These are phyloP conservation scores for Propithecus coquereli DNA, from an alignment of 2,113 vertebrate species.

Conservation along the genomic window DNA sequence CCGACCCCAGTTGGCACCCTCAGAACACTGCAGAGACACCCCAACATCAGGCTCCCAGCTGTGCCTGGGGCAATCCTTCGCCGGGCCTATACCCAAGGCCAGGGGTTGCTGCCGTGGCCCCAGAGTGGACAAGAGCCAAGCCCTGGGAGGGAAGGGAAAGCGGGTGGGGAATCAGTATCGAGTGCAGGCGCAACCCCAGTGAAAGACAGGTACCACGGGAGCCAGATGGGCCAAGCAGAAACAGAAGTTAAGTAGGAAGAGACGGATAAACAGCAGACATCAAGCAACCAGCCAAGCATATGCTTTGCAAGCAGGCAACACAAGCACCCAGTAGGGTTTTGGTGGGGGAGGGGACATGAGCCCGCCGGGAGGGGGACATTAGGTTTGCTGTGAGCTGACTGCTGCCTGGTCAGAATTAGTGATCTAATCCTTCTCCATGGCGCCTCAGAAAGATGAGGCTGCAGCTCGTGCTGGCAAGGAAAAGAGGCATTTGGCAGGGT, in stretches of 20 bases:
- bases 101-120: neutral
- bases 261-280: slow-evolving; percentile 87
- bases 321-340: slow-evolving; percentile 66
- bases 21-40: neutral
- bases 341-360: neutral
- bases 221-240: slow-evolving; percentile 84
- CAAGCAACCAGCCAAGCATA: slow-evolving; percentile 83
- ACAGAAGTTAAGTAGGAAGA: slow-evolving; percentile 88
- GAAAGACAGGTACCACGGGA: slow-evolving; percentile 71
- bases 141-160: neutral
- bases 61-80: neutral
- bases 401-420: neutral
- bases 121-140: neutral
- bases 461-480: neutral
- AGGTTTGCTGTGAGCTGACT: neutral
- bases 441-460: neutral
- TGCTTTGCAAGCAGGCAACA: slow-evolving; percentile 76
- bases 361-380: neutral
- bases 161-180: slow-evolving; percentile 42
- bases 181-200: neutral
- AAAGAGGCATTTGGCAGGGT: neutral
- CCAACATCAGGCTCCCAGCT: rapidly evolving
- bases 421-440: neutral
- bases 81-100: neutral
- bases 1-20: neutral